Evolutionary conservation across 2,113 vertebrate genomes (phyloP).

Genomic region (Rhinogobius similis): DNA sequence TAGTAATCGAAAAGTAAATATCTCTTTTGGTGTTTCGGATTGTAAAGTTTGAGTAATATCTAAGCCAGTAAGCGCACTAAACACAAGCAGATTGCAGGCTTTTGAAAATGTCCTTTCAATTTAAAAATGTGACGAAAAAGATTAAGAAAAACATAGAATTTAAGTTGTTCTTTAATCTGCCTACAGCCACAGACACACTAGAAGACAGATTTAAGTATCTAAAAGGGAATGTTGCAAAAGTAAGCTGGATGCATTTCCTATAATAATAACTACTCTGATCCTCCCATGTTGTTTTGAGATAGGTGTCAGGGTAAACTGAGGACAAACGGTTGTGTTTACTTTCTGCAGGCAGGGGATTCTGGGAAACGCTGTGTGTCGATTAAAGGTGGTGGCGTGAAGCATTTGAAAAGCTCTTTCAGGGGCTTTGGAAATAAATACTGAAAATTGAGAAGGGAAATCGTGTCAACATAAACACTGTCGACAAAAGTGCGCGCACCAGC

Average conservation of each 20-base stretch:
- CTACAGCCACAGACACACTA: no score
- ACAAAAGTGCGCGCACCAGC: slow-evolving; percentile 19
- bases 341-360: slow-evolving; percentile 11
- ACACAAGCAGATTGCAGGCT: no score
- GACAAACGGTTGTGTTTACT: slow-evolving; percentile 23
- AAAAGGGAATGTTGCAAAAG: neutral
- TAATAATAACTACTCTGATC: neutral
- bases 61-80: neutral
- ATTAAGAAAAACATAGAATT: neutral
- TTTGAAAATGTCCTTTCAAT: neutral
- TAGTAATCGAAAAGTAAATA: neutral
- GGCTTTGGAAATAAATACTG: slow-evolving; percentile 33
- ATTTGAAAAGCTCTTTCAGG: slow-evolving; percentile 23
- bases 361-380: slow-evolving; percentile 24
- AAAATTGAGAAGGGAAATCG: slow-evolving; percentile 31
- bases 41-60: no score
- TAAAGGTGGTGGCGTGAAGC: slow-evolving; percentile 32
- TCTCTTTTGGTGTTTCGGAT: no score
- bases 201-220: neutral
- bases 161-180: no score
- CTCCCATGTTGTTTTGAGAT: neutral
- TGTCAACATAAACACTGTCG: slow-evolving; percentile 28
- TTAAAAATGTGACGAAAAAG: neutral
- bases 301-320: neutral
- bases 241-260: slow-evolving; percentile 3